phyloP scores from a whole-genome alignment of 2,797 vertebrate genomes.

The Salarias fasciatus region DNA sequence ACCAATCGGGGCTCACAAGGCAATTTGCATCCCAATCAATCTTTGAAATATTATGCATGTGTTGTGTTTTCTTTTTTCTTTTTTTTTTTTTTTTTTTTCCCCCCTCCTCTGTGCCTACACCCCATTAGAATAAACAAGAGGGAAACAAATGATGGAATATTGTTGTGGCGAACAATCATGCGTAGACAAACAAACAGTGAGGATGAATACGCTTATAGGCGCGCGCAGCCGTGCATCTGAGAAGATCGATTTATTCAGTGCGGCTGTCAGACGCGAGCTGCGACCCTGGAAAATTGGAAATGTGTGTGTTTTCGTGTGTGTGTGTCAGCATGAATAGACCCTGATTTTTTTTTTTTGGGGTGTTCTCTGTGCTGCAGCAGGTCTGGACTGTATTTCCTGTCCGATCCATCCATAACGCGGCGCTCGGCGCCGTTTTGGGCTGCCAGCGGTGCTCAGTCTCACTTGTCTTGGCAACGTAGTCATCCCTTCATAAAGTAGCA shows the following conservation, averaged over 20 bases:
- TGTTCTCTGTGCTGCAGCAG: too few species aligned
- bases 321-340: not conserved
- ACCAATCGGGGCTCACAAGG: slow-evolving; percentile 71
- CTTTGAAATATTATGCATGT: slow-evolving; percentile 72
- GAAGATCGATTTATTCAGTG: slow-evolving; percentile 37
- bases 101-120: slow-evolving; percentile 19
- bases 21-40: slow-evolving; percentile 82
- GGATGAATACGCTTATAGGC: slow-evolving; percentile 54
- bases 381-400: slow-evolving; percentile 27
- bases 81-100: not conserved
- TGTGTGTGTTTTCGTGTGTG: not conserved
- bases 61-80: slow-evolving; percentile 19
- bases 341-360: slow-evolving; percentile 15
- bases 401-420: slow-evolving; percentile 29
- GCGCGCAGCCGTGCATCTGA: too few species aligned
- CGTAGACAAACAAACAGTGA: slow-evolving; percentile 58
- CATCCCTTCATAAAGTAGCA: slow-evolving; percentile 64
- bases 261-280: slow-evolving; percentile 23
- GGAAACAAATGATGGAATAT: slow-evolving; percentile 64
- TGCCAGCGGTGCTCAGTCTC: slow-evolving; percentile 62
- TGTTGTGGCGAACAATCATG: slow-evolving; percentile 60
- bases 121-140: slow-evolving; percentile 71
- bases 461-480: slow-evolving; percentile 53
- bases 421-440: slow-evolving; percentile 28
- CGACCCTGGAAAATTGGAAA: slow-evolving; percentile 30